A percentile compares a stretch with the other conserved stretches of the same genome.
These are phyloP conservation scores for Daboia siamensis DNA, from an alignment of 2,113 vertebrate species.

Conservation along the genomic window DNA sequence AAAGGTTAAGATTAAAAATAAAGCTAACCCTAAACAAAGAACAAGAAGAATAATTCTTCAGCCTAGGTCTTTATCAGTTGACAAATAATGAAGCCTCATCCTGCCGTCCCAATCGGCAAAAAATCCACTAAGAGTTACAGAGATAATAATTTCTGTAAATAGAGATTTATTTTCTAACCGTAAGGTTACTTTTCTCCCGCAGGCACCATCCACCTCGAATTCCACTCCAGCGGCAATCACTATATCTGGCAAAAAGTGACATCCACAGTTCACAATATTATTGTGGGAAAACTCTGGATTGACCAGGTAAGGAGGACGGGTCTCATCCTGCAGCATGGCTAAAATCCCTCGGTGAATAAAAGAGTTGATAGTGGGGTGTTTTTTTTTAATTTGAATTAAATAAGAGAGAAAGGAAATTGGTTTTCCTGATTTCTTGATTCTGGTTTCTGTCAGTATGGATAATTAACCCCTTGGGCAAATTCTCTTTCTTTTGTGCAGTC, in stretches of 20 bases:
- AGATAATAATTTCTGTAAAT: not conserved
- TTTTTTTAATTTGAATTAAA: not conserved
- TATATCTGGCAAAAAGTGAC: conserved; percentile 98
- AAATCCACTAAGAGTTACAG: not conserved
- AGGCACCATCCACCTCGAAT: conserved; percentile 95
- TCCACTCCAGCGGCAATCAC: conserved; percentile 91
- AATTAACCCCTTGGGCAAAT: conserved; percentile 18
- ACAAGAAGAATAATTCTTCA: too few species aligned
- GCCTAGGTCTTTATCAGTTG: not conserved
- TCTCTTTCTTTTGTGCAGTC: conserved; percentile 74
- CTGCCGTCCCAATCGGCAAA: not conserved
- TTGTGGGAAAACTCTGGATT: conserved; percentile 98
- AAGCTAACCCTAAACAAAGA: not conserved
- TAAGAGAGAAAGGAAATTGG: not conserved
- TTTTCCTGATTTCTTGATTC: not conserved
- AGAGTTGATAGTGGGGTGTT: not conserved
- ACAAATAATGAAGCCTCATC: not conserved
- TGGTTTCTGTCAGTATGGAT: not conserved
- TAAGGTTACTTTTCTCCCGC: not conserved
- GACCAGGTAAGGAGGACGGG: conserved; percentile 82
- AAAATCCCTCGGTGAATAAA: not conserved
- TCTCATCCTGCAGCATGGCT: not conserved
- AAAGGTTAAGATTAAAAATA: not conserved
- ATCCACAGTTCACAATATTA: conserved; percentile 98
- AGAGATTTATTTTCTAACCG: not conserved